Percentiles rank a stretch among this genome's conserved stretches.
Conservation (phyloP, 2,888 invertebrate genomes). For the Chalcis sispes region DNA sequence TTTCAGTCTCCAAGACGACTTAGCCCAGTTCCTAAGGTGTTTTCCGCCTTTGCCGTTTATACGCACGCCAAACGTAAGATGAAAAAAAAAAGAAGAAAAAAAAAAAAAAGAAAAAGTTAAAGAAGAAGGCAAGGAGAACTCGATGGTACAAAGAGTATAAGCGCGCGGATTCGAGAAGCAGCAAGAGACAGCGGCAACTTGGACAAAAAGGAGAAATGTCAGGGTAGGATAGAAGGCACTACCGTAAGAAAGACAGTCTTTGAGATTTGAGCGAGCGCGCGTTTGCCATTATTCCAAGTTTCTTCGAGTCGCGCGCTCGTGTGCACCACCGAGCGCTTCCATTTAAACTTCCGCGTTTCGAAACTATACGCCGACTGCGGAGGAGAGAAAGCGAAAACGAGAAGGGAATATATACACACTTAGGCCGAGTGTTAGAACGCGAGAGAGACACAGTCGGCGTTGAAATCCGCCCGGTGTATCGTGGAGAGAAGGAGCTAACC, state of each 20-base stretch:
- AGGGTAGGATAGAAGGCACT: constrained; percentile 50
- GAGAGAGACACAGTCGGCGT: background rate
- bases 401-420: too few relatives aligned
- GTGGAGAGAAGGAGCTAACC: background rate
- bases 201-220: constrained; percentile 7
- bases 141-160: too few relatives aligned
- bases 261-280: constrained; percentile 50
- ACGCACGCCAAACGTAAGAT: background rate
- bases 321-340: constrained; percentile 40
- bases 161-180: background rate
- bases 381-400: background rate
- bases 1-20: constrained; percentile 58
- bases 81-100: constrained; percentile 12
- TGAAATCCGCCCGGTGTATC: constrained; percentile 17
- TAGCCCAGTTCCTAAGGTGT: constrained; percentile 57
- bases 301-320: background rate
- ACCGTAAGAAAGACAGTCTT: constrained; percentile 14
- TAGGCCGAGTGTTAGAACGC: background rate
- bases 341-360: constrained; percentile 45
- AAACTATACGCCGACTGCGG: constrained; percentile 53
- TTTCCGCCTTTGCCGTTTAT: background rate
- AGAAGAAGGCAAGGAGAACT: too few relatives aligned
- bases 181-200: too few relatives aligned
- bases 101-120: too few relatives aligned
- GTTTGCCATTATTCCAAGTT: constrained; percentile 15